A percentile compares a stretch with the other conserved stretches of the same genome.
phyloP scores from a whole-genome alignment of 2,797 vertebrate genomes.

The Cryptoprocta ferox region DNA sequence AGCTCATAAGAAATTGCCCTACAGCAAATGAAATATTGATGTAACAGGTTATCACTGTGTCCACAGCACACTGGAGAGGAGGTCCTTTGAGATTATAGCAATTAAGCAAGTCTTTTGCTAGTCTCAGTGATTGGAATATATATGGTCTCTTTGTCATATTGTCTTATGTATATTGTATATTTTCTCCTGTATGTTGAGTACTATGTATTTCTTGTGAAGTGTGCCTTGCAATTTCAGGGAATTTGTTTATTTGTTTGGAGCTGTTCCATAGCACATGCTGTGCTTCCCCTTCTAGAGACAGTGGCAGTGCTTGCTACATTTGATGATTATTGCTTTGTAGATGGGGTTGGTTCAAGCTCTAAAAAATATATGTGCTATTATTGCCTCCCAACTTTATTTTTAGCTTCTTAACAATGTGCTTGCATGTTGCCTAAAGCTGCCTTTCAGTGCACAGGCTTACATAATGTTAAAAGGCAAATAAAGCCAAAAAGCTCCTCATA shows the following conservation, averaged over 20 bases:
- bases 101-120: not conserved
- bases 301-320: conserved; percentile 47
- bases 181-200: not conserved
- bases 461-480: conserved; percentile 43
- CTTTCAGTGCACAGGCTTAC: conserved; percentile 15
- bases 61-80: not conserved
- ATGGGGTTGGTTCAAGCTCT: conserved; percentile 67
- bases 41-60: not conserved
- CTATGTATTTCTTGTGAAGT: not conserved
- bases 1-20: not conserved
- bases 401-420: conserved; percentile 60
- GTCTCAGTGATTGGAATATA: not conserved
- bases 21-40: not conserved
- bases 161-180: not conserved
- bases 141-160: not conserved
- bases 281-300: conserved; percentile 40
- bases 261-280: conserved; percentile 34
- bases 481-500: not conserved
- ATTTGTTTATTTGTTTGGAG: conserved; percentile 49
- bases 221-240: not conserved
- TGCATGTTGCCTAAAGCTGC: conserved; percentile 52
- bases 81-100: not conserved
- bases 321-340: conserved; percentile 68
- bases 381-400: conserved; percentile 65
- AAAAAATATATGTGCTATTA: conserved; percentile 28